Conservation (phyloP, 2,888 invertebrate genomes). For the Craniophora ligustri region DNA sequence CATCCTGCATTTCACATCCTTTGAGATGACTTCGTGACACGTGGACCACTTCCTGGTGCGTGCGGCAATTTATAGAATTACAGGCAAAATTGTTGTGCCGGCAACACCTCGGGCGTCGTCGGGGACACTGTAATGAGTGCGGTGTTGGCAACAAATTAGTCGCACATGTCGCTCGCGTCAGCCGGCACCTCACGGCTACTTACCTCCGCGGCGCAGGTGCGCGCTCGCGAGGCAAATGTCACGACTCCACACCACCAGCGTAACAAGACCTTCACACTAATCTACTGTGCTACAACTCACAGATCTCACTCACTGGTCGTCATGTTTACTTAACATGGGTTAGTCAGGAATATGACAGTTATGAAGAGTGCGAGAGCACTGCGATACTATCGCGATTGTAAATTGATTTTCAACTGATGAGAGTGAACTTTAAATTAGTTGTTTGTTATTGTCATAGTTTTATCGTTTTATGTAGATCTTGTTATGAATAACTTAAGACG, state of each 20-base stretch:
- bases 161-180: slow-evolving; percentile 84
- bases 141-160: slow-evolving; percentile 83
- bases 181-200: slow-evolving; percentile 77
- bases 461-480: slow-evolving; percentile 46
- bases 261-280: slow-evolving; percentile 31
- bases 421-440: slow-evolving; percentile 52
- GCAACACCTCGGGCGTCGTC: slow-evolving; percentile 83
- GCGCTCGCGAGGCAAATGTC: slow-evolving; percentile 74
- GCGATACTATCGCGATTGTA: slow-evolving; percentile 56
- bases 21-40: slow-evolving; percentile 63
- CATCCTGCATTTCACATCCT: slow-evolving; percentile 49
- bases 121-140: slow-evolving; percentile 79
- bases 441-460: slow-evolving; percentile 46
- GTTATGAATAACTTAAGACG: slow-evolving; percentile 37
- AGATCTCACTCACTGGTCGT: slow-evolving; percentile 38
- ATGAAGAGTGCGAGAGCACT: slow-evolving; percentile 51
- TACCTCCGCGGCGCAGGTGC: slow-evolving; percentile 77
- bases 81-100: slow-evolving; percentile 76
- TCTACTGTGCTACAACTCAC: background rate
- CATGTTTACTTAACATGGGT: slow-evolving; percentile 45
- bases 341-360: slow-evolving; percentile 60
- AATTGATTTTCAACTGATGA: slow-evolving; percentile 64
- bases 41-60: slow-evolving; percentile 72
- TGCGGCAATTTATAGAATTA: slow-evolving; percentile 84
- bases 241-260: slow-evolving; percentile 55